Evolutionary conservation across 2,113 vertebrate genomes (phyloP), one percentile per base, ranked within the genome.

Genomic region (Pedetes capensis): DNA sequence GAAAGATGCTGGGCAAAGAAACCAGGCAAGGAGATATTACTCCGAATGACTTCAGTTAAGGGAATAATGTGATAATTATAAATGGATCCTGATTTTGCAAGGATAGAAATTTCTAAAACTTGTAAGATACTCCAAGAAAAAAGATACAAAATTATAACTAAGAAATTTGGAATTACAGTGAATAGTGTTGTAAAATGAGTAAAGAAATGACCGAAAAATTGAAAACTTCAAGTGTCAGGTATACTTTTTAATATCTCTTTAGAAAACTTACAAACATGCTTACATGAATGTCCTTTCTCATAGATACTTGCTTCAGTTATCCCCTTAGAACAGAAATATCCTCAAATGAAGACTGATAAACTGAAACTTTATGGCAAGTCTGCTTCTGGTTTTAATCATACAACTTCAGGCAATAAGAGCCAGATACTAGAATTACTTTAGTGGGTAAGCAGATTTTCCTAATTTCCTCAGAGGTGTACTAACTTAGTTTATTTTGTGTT

Each of bases 391-490:
- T 95, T 93, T 91, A 64, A 74, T 55, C 76, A 22, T 76, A 81
- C 57, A 91, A 79, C 63, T 91, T 49, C 18, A 66, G 55, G 55
- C 83, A 78, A 72, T 42, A 53, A 4, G 55, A 88, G 18, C 39
- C 78, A 95, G 32, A 81, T 68, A 47, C 51, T 76, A 3, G 68
- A 59, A 93, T 86, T 63, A 74, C 55, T 71, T 69, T 68, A 89
- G 63, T 23, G 13, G 78, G n/a, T 25, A 72, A 91, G 59, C 16
- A 53, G 53, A 66, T 34, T 25, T 81, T 80, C 27, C n/a, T 84
- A 85, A 93, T 94, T 84, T 93, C 68, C 55, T 93, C 71, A 16
- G 42, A 88, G 63, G 42, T 75, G 14, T 61, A 55, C 7, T 72
- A 5, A 47, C 59, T 63, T 68, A 27, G 25, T 6, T 29, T 34